Evolutionary conservation across 1,140 invertebrate genomes (phyloP).

Genomic region (Calosoma granatense): DNA sequence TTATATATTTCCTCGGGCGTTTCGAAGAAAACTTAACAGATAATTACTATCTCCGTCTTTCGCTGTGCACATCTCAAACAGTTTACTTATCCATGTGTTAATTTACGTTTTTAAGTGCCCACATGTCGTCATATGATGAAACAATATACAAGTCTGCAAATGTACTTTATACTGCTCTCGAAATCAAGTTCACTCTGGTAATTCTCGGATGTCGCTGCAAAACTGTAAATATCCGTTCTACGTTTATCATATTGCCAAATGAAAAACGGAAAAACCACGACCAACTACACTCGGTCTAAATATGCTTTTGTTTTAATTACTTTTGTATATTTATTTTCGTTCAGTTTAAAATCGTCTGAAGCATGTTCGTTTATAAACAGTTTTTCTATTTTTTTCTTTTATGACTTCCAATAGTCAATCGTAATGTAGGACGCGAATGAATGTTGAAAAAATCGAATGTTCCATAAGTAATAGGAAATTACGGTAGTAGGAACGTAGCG

Average conservation of each 20-base stretch:
- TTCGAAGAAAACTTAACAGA: no score
- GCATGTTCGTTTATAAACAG: no score
- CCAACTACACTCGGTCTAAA: no score
- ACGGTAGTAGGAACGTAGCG: no score
- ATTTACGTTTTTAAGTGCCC: neutral
- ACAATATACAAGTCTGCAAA: neutral
- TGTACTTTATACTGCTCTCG: neutral
- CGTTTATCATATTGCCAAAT: neutral
- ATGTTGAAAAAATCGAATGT: no score
- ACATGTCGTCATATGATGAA: neutral
- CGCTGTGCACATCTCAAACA: neutral
- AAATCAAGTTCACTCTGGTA: neutral
- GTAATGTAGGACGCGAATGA: no score
- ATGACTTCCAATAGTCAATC: no score
- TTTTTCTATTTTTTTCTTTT: no score
- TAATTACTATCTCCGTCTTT: neutral
- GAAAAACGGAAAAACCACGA: neutral
- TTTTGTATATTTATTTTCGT: neutral
- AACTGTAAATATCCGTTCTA: conserved; percentile 1
- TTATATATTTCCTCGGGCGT: no score
- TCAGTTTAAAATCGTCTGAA: neutral
- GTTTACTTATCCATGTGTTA: neutral
- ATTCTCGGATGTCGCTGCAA: neutral
- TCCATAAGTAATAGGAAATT: no score
- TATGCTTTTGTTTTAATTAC: neutral